phyloP scores from a whole-genome alignment of 2,888 invertebrate genomes.

The Thereva nobilitata region DNA sequence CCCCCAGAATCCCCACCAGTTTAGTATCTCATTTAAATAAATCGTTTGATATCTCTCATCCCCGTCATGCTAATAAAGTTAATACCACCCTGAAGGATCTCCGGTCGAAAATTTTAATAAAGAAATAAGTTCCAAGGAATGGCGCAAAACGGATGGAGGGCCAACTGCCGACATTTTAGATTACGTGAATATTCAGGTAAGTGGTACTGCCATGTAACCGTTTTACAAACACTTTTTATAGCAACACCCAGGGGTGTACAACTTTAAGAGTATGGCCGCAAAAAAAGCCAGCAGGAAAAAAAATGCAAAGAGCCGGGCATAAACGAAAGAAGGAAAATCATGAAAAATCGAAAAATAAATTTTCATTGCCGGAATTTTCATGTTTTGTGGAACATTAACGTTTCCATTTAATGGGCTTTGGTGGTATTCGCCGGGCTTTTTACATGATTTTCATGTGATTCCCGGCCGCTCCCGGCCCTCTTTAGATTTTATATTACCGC shows the following conservation, averaged over 20 bases:
- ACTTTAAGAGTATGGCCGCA: too few species aligned
- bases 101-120: too few species aligned
- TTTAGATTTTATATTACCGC: too few species aligned
- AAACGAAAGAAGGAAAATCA: neutral
- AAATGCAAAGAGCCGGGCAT: neutral
- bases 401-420: neutral
- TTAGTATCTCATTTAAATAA: too few species aligned
- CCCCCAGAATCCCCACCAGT: too few species aligned
- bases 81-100: too few species aligned
- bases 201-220: constrained; percentile 5
- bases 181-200: constrained; percentile 9
- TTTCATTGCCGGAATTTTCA: constrained; percentile 6
- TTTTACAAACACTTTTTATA: constrained; percentile 2
- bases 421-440: constrained; percentile 2
- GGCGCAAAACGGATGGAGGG: too few species aligned
- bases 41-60: too few species aligned
- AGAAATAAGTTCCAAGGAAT: too few species aligned
- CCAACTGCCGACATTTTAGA: neutral
- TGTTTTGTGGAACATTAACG: neutral
- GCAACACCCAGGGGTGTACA: neutral
- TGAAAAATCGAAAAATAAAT: constrained; percentile 12
- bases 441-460: neutral
- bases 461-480: too few species aligned
- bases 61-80: too few species aligned
- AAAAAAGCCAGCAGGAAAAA: neutral